Evolutionary conservation across 2,113 vertebrate species (phyloP).

Genomic region (Equus quagga): DNA sequence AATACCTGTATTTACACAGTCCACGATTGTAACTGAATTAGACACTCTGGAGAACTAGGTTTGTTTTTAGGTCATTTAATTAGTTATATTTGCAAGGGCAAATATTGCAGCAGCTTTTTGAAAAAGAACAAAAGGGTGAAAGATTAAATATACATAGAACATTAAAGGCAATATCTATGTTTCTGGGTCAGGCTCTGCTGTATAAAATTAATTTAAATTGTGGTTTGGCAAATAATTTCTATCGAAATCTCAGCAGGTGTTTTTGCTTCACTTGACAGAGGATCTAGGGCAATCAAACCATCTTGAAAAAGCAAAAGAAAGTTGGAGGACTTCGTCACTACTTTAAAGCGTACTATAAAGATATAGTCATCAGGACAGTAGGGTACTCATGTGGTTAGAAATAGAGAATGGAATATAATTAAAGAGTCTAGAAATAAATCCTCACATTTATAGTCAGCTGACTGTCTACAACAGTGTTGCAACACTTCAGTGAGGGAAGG

Average conservation of each 20-base stretch:
- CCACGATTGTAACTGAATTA: rapidly evolving
- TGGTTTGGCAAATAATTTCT: not conserved
- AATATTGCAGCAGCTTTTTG: not conserved
- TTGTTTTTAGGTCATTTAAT: not conserved
- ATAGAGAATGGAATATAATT: not conserved
- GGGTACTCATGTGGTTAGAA: not conserved
- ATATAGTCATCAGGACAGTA: rapidly evolving
- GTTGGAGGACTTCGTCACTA: rapidly evolving
- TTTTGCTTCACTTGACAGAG: rapidly evolving
- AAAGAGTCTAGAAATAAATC: not conserved
- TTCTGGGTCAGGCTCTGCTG: not conserved
- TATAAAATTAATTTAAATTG: not conserved
- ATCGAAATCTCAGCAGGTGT: not conserved
- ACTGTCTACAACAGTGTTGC: rapidly evolving
- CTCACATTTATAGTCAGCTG: rapidly evolving
- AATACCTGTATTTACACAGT: not conserved
- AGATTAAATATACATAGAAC: not conserved
- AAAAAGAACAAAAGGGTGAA: not conserved
- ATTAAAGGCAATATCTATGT: not conserved
- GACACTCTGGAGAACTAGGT: rapidly evolving
- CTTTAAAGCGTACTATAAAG: not conserved
- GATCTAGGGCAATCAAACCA: rapidly evolving
- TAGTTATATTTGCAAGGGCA: not conserved
- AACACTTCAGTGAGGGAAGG: rapidly evolving
- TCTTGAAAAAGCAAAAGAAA: not conserved